Evolutionary conservation across 2,888 invertebrate species (phyloP).

Genomic region (Leistus spinibarbis): DNA sequence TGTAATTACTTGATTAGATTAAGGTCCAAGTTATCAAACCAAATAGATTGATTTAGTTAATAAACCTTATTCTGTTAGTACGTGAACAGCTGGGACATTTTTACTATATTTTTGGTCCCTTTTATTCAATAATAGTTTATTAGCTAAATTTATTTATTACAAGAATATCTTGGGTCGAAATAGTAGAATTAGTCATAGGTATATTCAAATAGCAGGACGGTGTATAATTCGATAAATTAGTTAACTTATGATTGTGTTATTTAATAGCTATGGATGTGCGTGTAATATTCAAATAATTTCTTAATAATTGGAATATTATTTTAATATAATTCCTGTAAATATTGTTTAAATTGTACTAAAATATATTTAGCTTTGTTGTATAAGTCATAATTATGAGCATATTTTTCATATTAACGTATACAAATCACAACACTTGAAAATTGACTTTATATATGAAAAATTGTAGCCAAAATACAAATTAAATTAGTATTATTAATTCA

Average conservation of each 20-base stretch:
- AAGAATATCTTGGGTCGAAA: too few relatives aligned
- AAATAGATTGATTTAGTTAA: too few relatives aligned
- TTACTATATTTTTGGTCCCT: too few relatives aligned
- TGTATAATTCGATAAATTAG: background rate
- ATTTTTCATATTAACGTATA: background rate
- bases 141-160: too few relatives aligned
- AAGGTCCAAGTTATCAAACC: too few relatives aligned
- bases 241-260: background rate
- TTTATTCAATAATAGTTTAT: too few relatives aligned
- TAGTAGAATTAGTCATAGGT: background rate
- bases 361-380: background rate
- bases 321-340: background rate
- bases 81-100: too few relatives aligned
- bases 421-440: background rate
- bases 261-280: background rate
- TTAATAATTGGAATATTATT: background rate
- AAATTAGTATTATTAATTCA: too few relatives aligned
- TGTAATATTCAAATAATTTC: background rate
- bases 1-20: background rate
- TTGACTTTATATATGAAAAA: background rate
- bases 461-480: background rate
- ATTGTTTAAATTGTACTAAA: background rate
- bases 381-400: background rate
- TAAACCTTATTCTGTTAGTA: too few relatives aligned
- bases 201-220: background rate